These are phyloP conservation scores for Alcis repandata DNA, from an alignment of 2,888 invertebrate genomes.

Conservation along the genomic window DNA sequence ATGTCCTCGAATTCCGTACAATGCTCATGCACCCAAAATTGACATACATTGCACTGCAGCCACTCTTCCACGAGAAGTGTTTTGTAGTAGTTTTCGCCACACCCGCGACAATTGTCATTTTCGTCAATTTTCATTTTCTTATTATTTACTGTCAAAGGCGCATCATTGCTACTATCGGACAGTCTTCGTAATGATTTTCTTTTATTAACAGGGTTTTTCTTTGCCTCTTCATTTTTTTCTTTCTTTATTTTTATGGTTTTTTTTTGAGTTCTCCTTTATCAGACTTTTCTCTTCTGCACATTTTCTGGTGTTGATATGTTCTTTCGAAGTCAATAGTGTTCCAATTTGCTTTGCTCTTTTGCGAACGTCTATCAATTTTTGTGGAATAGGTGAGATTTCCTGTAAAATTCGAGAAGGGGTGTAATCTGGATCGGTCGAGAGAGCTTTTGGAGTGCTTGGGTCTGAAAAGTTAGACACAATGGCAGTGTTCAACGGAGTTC, in stretches of 20 bases:
- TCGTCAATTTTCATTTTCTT: too few species aligned
- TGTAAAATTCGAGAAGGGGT: too few species aligned
- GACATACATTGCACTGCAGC: neutral
- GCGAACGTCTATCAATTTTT: neutral
- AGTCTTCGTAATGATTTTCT: slow-evolving; percentile 3
- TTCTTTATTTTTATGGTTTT: neutral
- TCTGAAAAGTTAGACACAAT: too few species aligned
- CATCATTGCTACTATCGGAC: neutral
- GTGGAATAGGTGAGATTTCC: neutral
- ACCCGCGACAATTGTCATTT: neutral
- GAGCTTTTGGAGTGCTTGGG: too few species aligned
- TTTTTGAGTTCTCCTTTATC: neutral
- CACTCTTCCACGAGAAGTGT: neutral
- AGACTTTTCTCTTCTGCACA: too few species aligned
- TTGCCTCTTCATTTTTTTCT: too few species aligned
- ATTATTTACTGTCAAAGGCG: too few species aligned
- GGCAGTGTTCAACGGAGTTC: too few species aligned
- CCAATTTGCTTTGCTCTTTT: slow-evolving; percentile 1
- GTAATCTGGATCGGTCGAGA: too few species aligned
- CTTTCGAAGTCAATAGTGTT: neutral
- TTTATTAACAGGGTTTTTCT: neutral
- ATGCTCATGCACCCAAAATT: neutral
- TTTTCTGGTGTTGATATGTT: neutral
- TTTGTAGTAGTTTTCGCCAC: neutral
- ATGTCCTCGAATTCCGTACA: neutral